Percentiles rank a stretch among this genome's conserved stretches.
These are phyloP conservation scores for Psittacula cyanocephala DNA, from an alignment of 2,113 vertebrate species.

Conservation along the genomic window DNA sequence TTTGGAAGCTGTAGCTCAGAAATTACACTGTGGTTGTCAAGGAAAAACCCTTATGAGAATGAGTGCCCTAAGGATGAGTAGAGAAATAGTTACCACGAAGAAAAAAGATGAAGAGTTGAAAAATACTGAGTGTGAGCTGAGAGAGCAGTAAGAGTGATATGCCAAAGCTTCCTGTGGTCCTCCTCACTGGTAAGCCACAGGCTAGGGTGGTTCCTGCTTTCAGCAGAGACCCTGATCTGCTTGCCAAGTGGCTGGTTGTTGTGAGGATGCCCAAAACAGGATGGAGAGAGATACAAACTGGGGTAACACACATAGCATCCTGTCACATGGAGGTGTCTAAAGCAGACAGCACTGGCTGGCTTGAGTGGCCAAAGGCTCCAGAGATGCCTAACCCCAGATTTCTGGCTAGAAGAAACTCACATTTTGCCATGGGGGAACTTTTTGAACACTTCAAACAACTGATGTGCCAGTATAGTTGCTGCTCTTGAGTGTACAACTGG, in stretches of 20 bases:
- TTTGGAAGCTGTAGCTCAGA: background rate
- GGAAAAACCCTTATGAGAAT: rapidly evolving
- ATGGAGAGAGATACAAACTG: background rate
- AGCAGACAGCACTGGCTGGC: background rate
- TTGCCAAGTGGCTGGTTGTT: background rate
- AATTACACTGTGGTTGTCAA: background rate
- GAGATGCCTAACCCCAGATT: background rate
- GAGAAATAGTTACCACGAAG: background rate
- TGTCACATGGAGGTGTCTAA: background rate
- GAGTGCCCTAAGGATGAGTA: background rate
- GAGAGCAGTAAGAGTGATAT: background rate
- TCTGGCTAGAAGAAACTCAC: background rate
- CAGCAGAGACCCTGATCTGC: background rate
- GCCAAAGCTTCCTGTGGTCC: background rate
- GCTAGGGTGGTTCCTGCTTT: background rate
- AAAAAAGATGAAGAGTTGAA: background rate
- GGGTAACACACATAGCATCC: background rate
- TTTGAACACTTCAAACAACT: background rate
- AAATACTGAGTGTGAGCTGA: background rate
- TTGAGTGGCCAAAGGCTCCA: background rate
- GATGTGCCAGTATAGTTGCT: background rate
- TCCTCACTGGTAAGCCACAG: background rate
- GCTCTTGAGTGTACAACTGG: rapidly evolving
- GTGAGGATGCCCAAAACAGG: background rate
- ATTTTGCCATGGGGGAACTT: background rate